phyloP scores from a whole-genome alignment of 2,888 invertebrate genomes.

The Dastarcus helophoroides region DNA sequence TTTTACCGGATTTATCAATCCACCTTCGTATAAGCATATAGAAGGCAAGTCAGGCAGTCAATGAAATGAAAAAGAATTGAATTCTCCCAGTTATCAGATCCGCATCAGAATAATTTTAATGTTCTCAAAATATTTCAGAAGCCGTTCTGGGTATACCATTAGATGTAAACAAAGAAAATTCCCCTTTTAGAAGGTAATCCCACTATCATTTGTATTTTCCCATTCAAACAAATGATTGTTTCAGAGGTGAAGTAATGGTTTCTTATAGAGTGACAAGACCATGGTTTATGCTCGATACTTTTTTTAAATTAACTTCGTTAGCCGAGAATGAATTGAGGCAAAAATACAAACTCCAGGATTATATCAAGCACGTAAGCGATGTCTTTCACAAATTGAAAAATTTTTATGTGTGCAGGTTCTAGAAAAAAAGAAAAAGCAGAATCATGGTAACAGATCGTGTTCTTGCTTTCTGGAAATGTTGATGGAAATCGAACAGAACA shows the following conservation, averaged over 20 bases:
- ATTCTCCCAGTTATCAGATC: no score
- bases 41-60: no score
- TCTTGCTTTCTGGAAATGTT: constrained; percentile 38
- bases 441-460: no score
- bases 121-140: no score
- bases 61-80: no score
- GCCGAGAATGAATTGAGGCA: constrained; percentile 43
- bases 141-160: constrained; percentile 42
- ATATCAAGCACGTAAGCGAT: constrained; percentile 34
- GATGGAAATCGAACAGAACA: constrained; percentile 41
- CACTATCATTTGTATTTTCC: constrained; percentile 3
- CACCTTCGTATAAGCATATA: no score
- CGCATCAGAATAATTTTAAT: no score
- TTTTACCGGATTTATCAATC: no score
- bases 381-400: no score
- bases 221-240: constrained; percentile 13
- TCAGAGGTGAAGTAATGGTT: constrained; percentile 43
- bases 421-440: no score
- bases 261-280: constrained; percentile 42
- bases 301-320: constrained; percentile 42
- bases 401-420: no score
- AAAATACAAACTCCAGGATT: constrained; percentile 37
- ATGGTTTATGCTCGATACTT: constrained; percentile 44
- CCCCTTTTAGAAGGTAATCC: constrained; percentile 46
- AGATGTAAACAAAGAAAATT: constrained; percentile 32